Evolutionary conservation across 2,888 invertebrate species (phyloP).

Genomic region (Strigamia transsilvanica): DNA sequence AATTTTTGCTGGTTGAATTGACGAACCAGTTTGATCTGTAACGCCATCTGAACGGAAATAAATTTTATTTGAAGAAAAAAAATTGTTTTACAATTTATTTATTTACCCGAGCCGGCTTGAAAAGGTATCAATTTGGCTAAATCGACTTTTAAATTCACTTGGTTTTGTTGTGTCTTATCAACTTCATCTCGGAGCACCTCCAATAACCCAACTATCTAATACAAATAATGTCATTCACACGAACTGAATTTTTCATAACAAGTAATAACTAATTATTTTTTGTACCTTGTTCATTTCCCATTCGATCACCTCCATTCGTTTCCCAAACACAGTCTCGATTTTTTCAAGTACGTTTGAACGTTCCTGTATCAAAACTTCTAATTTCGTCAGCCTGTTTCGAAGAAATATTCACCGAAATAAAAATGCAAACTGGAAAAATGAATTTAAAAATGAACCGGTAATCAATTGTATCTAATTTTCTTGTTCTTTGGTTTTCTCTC

Average conservation of each 20-base stretch:
- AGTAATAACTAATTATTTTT: not conserved
- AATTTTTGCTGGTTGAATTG: conserved; percentile 34
- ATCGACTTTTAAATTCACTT: conserved; percentile 57
- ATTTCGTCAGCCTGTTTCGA: conserved; percentile 56
- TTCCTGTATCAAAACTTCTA: conserved; percentile 58
- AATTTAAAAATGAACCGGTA: conserved; percentile 57
- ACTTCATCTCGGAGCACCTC: conserved; percentile 59
- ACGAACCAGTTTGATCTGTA: conserved; percentile 3
- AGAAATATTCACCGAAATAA: not conserved
- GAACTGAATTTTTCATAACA: not conserved
- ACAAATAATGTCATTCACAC: not conserved
- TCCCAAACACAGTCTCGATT: conserved; percentile 53
- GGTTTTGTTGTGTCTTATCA: conserved; percentile 58
- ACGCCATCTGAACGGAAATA: not conserved
- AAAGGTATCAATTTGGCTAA: conserved; percentile 45
- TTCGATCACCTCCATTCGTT: conserved; percentile 57
- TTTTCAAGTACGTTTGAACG: conserved; percentile 53
- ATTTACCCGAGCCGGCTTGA: not conserved
- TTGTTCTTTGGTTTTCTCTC: conserved; percentile 57
- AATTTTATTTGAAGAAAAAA: not conserved
- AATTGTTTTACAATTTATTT: not conserved
- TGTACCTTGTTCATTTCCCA: conserved; percentile 57
- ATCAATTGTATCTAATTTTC: conserved; percentile 59
- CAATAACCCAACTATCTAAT: conserved; percentile 58
- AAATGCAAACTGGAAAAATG: not conserved